Conservation (phyloP, 1,140 invertebrate genomes). For the Musca vetustissima region DNA sequence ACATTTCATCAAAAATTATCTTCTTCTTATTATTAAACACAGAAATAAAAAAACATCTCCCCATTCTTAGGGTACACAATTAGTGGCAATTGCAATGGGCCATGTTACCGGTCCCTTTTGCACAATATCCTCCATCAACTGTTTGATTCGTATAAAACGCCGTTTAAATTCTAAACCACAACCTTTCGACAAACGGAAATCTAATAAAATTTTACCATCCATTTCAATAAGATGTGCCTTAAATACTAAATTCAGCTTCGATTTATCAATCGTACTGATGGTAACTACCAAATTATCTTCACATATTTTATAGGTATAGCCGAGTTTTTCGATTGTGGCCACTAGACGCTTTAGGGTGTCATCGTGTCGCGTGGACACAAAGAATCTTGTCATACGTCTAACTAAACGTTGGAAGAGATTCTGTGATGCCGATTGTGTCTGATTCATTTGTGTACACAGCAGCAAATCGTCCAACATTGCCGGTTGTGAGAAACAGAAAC, state of each 20-base stretch:
- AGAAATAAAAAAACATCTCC: too few relatives aligned
- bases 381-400: slow-evolving; percentile 89
- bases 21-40: background rate
- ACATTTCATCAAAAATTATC: too few relatives aligned
- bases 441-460: slow-evolving; percentile 72
- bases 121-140: slow-evolving; percentile 57
- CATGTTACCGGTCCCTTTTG: slow-evolving; percentile 60
- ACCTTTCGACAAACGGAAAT: slow-evolving; percentile 92
- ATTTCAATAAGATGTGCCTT: slow-evolving; percentile 82
- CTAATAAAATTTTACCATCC: slow-evolving; percentile 76
- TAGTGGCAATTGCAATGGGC: slow-evolving; percentile 61
- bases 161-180: slow-evolving; percentile 94
- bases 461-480: slow-evolving; percentile 80
- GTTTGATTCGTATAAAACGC: slow-evolving; percentile 80
- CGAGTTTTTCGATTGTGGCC: slow-evolving; percentile 65
- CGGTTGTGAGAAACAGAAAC: slow-evolving; percentile 84
- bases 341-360: slow-evolving; percentile 66
- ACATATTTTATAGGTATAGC: slow-evolving; percentile 63
- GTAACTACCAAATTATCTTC: slow-evolving; percentile 65
- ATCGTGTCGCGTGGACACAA: slow-evolving; percentile 69
- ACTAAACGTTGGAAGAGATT: slow-evolving; percentile 77
- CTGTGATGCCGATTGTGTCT: slow-evolving; percentile 61
- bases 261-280: slow-evolving; percentile 71
- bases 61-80: slow-evolving; percentile 58
- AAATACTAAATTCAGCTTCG: slow-evolving; percentile 79